Conservation (phyloP, 2,797 vertebrate species). For the Karalla daura region DNA sequence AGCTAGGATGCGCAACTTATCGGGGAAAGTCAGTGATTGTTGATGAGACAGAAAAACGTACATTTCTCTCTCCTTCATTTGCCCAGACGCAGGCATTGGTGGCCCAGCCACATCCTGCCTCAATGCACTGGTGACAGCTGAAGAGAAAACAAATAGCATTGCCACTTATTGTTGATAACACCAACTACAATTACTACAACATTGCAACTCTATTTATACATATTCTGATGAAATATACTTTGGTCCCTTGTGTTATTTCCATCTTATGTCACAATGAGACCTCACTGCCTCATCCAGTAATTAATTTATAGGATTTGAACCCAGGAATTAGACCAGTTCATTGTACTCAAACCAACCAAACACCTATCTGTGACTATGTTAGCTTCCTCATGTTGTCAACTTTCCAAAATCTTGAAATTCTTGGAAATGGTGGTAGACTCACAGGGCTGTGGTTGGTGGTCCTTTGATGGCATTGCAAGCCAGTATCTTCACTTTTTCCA, state of each 20-base stretch:
- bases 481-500: conserved; percentile 42
- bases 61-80: conserved; percentile 1
- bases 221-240: too few species aligned
- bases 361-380: not conserved
- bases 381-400: not conserved
- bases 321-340: too few species aligned
- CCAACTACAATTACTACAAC: not conserved
- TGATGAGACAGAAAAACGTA: conserved; percentile 16
- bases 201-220: not conserved
- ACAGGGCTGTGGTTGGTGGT: conserved; percentile 43
- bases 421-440: conserved; percentile 12
- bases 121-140: conserved; percentile 73
- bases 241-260: too few species aligned
- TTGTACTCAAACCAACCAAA: not conserved
- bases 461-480: conserved; percentile 64
- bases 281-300: too few species aligned
- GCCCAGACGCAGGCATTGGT: conserved; percentile 64
- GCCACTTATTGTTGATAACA: not conserved
- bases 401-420: too few species aligned
- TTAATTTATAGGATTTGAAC: too few species aligned
- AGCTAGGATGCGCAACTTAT: too few species aligned
- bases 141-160: conserved; percentile 33
- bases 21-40: not conserved
- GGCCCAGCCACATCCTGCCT: conserved; percentile 76
- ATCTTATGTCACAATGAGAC: too few species aligned